phyloP scores from a whole-genome alignment of 2,888 invertebrate species.

The Clepsis dumicolana region DNA sequence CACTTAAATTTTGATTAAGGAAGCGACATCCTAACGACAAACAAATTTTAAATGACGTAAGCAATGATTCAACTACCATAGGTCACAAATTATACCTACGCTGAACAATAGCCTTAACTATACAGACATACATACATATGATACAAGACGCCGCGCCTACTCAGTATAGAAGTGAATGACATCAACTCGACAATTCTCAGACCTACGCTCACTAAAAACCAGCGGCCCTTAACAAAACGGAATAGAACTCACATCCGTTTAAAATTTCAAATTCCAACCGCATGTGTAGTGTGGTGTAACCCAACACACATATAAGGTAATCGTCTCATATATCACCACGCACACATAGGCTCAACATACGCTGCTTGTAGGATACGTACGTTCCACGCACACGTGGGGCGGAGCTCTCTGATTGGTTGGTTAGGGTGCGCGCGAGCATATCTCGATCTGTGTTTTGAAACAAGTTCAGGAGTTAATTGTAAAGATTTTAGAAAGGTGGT shows the following conservation, averaged over 20 bases:
- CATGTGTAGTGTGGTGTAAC: slow-evolving; percentile 50
- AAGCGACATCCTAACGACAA: slow-evolving; percentile 24
- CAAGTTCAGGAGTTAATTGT: slow-evolving; percentile 75
- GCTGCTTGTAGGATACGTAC: slow-evolving; percentile 44
- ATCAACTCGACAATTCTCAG: slow-evolving; percentile 52
- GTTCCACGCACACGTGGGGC: slow-evolving; percentile 54
- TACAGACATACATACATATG: slow-evolving; percentile 45
- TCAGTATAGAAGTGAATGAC: slow-evolving; percentile 61
- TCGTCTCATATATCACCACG: slow-evolving; percentile 60
- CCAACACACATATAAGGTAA: slow-evolving; percentile 53
- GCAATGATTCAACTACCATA: slow-evolving; percentile 56
- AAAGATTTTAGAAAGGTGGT: slow-evolving; percentile 84
- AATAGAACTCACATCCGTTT: slow-evolving; percentile 56
- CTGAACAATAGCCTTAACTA: slow-evolving; percentile 53
- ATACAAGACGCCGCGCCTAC: slow-evolving; percentile 60
- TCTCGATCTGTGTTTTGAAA: slow-evolving; percentile 72
- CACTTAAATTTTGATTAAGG: slow-evolving; percentile 38
- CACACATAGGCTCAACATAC: slow-evolving; percentile 45
- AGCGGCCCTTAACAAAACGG: slow-evolving; percentile 29
- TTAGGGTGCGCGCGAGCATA: slow-evolving; percentile 66
- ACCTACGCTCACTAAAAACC: slow-evolving; percentile 23
- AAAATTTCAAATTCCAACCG: slow-evolving; percentile 18
- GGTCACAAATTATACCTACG: slow-evolving; percentile 62
- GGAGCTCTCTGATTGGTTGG: slow-evolving; percentile 57
- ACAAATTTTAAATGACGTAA: slow-evolving; percentile 28